Evolutionary conservation across 2,797 vertebrate species (phyloP).

Genomic region (Nothura maculosa): DNA sequence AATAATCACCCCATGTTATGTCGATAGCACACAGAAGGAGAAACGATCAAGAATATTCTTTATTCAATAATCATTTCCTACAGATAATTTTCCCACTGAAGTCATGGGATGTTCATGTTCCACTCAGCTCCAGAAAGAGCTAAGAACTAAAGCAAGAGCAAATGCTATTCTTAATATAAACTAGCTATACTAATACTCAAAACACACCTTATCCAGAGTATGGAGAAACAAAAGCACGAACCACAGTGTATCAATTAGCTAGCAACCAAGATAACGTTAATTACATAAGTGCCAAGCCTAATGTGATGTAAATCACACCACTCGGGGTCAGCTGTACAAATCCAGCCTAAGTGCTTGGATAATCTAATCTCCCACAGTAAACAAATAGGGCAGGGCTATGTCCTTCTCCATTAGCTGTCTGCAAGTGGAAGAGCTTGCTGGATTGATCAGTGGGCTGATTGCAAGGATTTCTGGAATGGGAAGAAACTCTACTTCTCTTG

Average conservation of each 20-base stretch:
- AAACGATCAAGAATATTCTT: not conserved
- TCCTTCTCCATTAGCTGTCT: not conserved
- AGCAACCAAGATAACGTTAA: conserved; percentile 15
- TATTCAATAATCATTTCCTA: not conserved
- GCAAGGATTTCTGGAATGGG: not conserved
- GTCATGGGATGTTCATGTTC: not conserved
- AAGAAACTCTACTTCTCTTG: conserved; percentile 1
- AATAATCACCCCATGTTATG: not conserved
- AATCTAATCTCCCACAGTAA: conserved; percentile 17
- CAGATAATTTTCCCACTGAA: not conserved
- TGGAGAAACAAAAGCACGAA: conserved; percentile 3
- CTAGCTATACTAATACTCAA: not conserved
- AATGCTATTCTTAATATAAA: not conserved
- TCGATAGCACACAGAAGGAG: not conserved
- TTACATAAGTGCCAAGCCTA: not conserved
- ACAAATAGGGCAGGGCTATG: conserved; percentile 8
- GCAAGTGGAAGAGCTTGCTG: not conserved
- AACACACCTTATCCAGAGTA: not conserved
- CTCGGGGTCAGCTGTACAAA: not conserved
- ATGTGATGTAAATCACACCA: not conserved
- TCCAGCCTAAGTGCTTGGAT: not conserved
- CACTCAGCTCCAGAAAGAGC: not conserved
- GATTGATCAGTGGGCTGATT: not conserved
- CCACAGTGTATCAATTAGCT: not conserved
- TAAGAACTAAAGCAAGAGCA: not conserved